Evolutionary conservation across 2,888 invertebrate species (phyloP), one percentile per base, ranked within the genome.

Genomic region (Phytoseiulus persimilis): DNA sequence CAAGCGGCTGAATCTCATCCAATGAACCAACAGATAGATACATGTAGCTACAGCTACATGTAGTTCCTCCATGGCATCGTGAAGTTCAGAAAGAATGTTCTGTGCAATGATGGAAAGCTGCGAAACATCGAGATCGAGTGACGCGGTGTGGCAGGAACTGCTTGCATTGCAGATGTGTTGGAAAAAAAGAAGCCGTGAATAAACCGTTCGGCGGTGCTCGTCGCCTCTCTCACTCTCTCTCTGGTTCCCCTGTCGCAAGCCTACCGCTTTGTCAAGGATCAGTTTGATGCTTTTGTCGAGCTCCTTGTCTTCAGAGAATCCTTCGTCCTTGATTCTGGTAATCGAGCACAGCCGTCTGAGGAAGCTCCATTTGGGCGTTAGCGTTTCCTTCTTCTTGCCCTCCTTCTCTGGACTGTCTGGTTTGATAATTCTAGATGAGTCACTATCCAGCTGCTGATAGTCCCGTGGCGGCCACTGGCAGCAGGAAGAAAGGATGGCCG

Each of bases 201-300:
- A 28, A 65, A 65, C 65, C 28, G 65, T 65, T 6, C 65, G 28
- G 39, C 18, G 65, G 28, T 23, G 65, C 65, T 11, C 18, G 5
- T 65, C 65, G 9, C 65, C 65, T 28, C 2, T 18, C 65, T 65
- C 65, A 2, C 18, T 2, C 28, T 65, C 65, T 28, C 65, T n/a
- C n/a, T n/a, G n/a, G n/a, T n/a, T n/a, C n/a, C n/a, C n/a, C n/a
- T n/a, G 32, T 33, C 14, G 84, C 32, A n/a, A 87, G 87, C 87
- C 39, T 87, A 87, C 87, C 87, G 87, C 87, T 45, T 87, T 87
- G 33, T 87, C 87, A 45, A 87, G 87, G 87, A 87, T 87, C 28
- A 87, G 87, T 45, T 87, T 87, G 87, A 87, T 87, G 87, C 33
- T 87, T 11, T 87, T 87, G 87, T 87, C 87, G 87, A 87, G 87